These are phyloP conservation scores for Trachelus stipa DNA, from an alignment of 2,888 invertebrate genomes.

Conservation along the genomic window DNA sequence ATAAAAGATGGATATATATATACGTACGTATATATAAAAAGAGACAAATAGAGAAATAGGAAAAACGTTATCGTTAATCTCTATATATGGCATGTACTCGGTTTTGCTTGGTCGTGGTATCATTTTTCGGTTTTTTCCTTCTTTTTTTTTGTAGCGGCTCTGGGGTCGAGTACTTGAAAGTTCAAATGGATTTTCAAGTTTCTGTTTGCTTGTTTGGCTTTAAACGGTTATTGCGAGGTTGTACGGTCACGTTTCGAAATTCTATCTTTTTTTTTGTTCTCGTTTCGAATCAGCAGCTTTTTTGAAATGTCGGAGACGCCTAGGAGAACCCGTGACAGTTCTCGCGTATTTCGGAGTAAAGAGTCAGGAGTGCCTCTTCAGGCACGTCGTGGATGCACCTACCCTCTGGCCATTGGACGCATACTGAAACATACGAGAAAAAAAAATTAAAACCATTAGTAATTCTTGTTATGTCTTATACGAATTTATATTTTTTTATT, in stretches of 20 bases:
- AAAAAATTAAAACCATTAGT: not conserved
- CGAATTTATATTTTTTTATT: not conserved
- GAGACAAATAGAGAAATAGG: constrained; percentile 13
- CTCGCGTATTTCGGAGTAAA: constrained; percentile 61
- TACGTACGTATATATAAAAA: constrained; percentile 14
- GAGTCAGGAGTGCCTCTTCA: constrained; percentile 61
- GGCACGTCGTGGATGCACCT: constrained; percentile 69
- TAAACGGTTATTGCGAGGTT: not conserved
- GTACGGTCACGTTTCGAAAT: not conserved
- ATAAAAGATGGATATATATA: constrained; percentile 20
- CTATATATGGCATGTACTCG: constrained; percentile 6
- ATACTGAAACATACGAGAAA: constrained; percentile 79
- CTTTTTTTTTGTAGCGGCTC: constrained; percentile 14
- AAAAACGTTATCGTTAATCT: not conserved
- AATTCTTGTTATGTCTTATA: constrained; percentile 44
- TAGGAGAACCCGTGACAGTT: constrained; percentile 62
- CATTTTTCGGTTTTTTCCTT: constrained; percentile 53
- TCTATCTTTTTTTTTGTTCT: constrained; percentile 1
- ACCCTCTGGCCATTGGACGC: constrained; percentile 94
- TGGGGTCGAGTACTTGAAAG: constrained; percentile 1
- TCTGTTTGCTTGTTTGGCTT: not conserved
- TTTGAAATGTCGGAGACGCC: constrained; percentile 34
- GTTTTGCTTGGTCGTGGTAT: constrained; percentile 64
- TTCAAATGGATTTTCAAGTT: not conserved
- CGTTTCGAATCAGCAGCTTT: constrained; percentile 19